These are phyloP conservation scores for Astreopora myriophthalma DNA, from an alignment of 64 coral and sea anemone species.

Conservation along the genomic window DNA sequence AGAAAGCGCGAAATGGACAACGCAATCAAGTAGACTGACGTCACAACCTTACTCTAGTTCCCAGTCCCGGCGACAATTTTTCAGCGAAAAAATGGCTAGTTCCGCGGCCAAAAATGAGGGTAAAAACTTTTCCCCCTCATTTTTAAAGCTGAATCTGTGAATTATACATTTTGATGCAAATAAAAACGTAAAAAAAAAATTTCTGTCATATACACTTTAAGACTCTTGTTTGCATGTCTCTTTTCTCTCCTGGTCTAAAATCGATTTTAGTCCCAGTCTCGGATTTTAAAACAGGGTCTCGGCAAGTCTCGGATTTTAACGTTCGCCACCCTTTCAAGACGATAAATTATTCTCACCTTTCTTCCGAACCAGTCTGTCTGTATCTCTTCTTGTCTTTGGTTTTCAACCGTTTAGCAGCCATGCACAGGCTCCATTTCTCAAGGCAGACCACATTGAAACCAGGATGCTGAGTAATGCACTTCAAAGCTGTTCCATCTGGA, in stretches of 20 bases:
- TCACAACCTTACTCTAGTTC: neutral
- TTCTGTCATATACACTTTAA: neutral
- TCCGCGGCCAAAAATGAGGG: too few relatives aligned
- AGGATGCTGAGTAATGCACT: slow-evolving; percentile 61
- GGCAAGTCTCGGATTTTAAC: neutral
- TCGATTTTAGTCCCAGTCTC: neutral
- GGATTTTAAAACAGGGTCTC: neutral
- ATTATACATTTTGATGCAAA: too few relatives aligned
- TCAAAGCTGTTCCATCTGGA: neutral
- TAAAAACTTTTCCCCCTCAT: too few relatives aligned
- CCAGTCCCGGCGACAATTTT: neutral
- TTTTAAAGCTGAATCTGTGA: too few relatives aligned
- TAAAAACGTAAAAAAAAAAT: too few relatives aligned
- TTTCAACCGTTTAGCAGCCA: slow-evolving; percentile 18
- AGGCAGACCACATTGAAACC: slow-evolving; percentile 65
- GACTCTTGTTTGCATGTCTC: neutral
- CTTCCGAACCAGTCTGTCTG: slow-evolving; percentile 59
- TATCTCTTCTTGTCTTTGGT: slow-evolving; percentile 53
- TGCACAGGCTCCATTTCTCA: slow-evolving; percentile 50
- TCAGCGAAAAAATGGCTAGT: too few relatives aligned
- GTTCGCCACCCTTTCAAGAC: neutral
- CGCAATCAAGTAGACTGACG: neutral
- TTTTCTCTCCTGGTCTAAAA: neutral
- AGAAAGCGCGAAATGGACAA: neutral
- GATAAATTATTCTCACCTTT: slow-evolving; percentile 25